Base-by-base conservation (phyloP, 1,140 invertebrate genomes). In the Andrena cerasifolii region DNA sequence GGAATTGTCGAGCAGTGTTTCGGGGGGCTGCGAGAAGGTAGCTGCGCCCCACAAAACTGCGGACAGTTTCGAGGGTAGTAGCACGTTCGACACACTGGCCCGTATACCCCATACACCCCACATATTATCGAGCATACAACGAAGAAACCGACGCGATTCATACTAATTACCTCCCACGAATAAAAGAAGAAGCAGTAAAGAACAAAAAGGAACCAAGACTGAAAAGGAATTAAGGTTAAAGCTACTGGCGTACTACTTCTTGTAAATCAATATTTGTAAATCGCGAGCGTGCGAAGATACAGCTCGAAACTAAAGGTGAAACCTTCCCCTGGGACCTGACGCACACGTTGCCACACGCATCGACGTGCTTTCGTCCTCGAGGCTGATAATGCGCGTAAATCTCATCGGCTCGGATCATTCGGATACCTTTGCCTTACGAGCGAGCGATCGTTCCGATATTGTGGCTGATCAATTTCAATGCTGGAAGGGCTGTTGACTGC, bases 1-100 rank as follows among this genome's bases (percentile, higher is more conserved):
- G 66, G 67, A 77, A 77, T 77, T 40, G n/a, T 68, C 40, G n/a
- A 21, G n/a, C 45, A 71, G 75, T 71, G 31, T 56, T 56, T 53
- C 40, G 28, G 68, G 47, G 67, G 66, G 66, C 18, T 2, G 56
- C 33, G 56, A 68, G 53, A 31, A 70, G 45, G 63, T 43, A 5
- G 71, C 61, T 66, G 71, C 40, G 28, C 31, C 53, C 53, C 43
- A 47, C 73, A 68, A 76, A n/a, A 18, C 21, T 36, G 45, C 7
- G 24, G 31, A 26, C 40, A 59, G 68, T 33, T 76, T 76, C 53
- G 73, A 53, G 56, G 67, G 67, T 70, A 43, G 75, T 68, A 67
- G 54, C 51, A 53, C n/a, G 33, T 68, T 58, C 54, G 75, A 77
- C 75, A 61, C 54, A 71, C 26, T 71, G 54, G 66, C 67, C 75